Conservation (phyloP, 2,888 invertebrate species). For the Epistrophella euchroma region DNA sequence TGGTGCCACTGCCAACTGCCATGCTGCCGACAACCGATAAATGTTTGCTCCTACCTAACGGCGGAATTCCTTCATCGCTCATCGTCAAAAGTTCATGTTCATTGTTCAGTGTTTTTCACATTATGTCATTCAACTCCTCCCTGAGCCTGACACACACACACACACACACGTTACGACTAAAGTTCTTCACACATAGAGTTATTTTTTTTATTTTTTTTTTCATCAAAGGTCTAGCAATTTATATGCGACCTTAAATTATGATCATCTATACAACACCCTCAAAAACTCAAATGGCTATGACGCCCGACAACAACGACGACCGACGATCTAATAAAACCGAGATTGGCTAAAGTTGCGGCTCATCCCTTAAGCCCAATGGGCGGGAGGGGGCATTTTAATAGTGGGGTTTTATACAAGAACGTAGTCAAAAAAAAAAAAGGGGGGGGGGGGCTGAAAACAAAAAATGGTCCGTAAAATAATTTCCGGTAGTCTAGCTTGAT, state of each 20-base stretch:
- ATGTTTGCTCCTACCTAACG: conserved; percentile 46
- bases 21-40: conserved; percentile 14
- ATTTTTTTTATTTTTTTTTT: conserved; percentile 17
- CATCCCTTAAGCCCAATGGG: conserved; percentile 58
- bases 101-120: conserved; percentile 57
- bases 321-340: conserved; percentile 70
- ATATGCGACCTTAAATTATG: conserved; percentile 67
- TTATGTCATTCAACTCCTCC: conserved; percentile 72
- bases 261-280: conserved; percentile 55
- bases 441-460: not conserved
- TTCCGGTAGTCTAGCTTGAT: not conserved
- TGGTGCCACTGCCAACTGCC: not conserved
- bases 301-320: conserved; percentile 14
- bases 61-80: conserved; percentile 61
- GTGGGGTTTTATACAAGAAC: not conserved
- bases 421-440: not conserved
- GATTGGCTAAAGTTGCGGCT: conserved; percentile 69
- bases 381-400: not conserved
- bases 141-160: not conserved
- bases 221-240: conserved; percentile 57
- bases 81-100: conserved; percentile 65
- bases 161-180: not conserved
- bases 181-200: not conserved
- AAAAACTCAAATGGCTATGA: conserved; percentile 13
- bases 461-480: not conserved